A percentile compares a stretch with the other conserved stretches of the same genome.
Conservation (phyloP, 2,888 invertebrate species). For the Diabrotica balteata region DNA sequence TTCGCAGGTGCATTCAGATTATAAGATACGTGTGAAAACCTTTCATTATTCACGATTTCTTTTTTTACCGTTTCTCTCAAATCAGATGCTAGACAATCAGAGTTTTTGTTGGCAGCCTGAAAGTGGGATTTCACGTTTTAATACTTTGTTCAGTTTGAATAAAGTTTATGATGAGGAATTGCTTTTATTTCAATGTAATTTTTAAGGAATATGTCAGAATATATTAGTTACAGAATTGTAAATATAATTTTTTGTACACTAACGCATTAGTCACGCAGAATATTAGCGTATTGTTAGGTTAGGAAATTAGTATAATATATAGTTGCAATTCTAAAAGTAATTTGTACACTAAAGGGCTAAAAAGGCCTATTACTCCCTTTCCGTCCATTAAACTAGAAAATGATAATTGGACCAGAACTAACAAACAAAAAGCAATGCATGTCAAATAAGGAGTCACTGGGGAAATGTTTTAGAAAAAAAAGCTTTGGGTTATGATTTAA, state of each 20-base stretch:
- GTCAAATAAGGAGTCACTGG: too few relatives aligned
- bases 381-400: too few relatives aligned
- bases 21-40: slow-evolving; percentile 27
- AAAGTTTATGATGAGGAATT: background rate
- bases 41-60: slow-evolving; percentile 16
- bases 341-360: too few relatives aligned
- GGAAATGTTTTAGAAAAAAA: too few relatives aligned
- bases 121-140: slow-evolving; percentile 4
- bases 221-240: too few relatives aligned
- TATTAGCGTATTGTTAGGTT: too few relatives aligned
- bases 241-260: too few relatives aligned
- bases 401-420: too few relatives aligned
- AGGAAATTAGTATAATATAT: background rate
- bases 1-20: slow-evolving; percentile 52
- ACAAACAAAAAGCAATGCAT: too few relatives aligned
- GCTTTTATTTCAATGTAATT: background rate
- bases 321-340: background rate
- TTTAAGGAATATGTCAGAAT: background rate
- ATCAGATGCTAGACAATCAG: slow-evolving; percentile 8
- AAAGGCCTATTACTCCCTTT: too few relatives aligned
- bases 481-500: too few relatives aligned
- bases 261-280: too few relatives aligned
- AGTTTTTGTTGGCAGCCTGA: background rate
- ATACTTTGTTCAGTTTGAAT: background rate
- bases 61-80: slow-evolving; percentile 11